A percentile compares a stretch with the other conserved stretches of the same genome.
Conservation (phyloP, 2,113 vertebrate species). For the Catharus bicknelli region DNA sequence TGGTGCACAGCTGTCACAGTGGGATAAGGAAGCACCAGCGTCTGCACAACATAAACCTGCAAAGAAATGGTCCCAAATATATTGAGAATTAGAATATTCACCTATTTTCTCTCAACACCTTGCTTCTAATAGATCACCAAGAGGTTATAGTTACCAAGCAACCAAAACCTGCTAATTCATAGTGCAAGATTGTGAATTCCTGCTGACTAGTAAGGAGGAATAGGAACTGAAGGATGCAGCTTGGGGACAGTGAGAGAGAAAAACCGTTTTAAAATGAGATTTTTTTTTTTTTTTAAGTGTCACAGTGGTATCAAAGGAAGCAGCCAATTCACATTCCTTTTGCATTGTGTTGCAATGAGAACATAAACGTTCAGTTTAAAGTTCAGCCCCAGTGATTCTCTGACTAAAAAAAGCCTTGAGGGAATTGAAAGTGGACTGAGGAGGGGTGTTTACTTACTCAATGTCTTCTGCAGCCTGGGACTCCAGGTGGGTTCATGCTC, state of each 20-base stretch:
- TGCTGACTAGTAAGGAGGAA: constrained; percentile 17
- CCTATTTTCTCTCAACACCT: constrained; percentile 9
- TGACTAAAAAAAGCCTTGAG: background rate
- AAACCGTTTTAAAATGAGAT: background rate
- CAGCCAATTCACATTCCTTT: background rate
- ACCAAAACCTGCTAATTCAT: constrained; percentile 44
- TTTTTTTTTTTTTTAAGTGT: background rate
- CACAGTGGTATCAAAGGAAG: background rate
- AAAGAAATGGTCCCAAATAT: background rate
- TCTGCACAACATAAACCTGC: background rate
- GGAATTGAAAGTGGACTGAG: background rate
- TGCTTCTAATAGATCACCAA: constrained; percentile 46
- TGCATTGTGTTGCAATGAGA: background rate
- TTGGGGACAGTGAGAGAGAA: background rate
- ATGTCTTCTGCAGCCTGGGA: background rate
- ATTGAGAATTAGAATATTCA: background rate
- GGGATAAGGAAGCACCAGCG: background rate
- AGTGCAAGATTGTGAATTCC: constrained; percentile 21
- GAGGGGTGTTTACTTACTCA: background rate
- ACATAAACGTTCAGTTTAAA: background rate
- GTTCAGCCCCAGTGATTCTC: background rate
- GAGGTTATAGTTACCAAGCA: constrained; percentile 66
- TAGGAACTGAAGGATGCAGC: background rate
- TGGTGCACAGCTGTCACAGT: background rate
- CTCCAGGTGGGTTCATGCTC: background rate